These are phyloP conservation scores for Stigmatopora nigra DNA, from an alignment of 2,113 vertebrate species.

Conservation along the genomic window DNA sequence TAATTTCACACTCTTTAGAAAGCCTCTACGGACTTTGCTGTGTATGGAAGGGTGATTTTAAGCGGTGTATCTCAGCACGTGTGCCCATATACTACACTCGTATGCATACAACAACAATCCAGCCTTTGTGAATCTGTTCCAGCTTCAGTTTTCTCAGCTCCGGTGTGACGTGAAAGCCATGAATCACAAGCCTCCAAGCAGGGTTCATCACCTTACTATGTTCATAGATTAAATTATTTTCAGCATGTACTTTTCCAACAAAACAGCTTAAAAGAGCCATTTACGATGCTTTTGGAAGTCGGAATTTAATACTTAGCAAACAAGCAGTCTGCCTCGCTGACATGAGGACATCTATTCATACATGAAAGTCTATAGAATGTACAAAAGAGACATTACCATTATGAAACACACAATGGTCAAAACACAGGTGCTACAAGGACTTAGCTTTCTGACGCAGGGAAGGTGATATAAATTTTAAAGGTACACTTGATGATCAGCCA, in stretches of 20 bases:
- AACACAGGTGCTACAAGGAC: constrained; percentile 52
- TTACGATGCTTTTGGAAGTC: constrained; percentile 29
- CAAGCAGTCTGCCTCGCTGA: constrained; percentile 21
- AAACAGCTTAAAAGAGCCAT: constrained; percentile 28
- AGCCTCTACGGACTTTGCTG: background rate
- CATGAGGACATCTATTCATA: constrained; percentile 23
- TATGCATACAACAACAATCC: constrained; percentile 25
- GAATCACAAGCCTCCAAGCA: constrained; percentile 41
- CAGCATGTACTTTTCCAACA: constrained; percentile 29
- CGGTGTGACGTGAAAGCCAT: constrained; percentile 29
- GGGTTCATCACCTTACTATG: constrained; percentile 37
- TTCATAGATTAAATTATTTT: constrained; percentile 42
- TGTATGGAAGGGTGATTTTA: background rate
- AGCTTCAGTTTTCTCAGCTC: constrained; percentile 37
- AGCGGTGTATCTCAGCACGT: background rate
- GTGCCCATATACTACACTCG: background rate
- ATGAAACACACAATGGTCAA: constrained; percentile 37
- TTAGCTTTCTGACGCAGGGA: constrained; percentile 48
- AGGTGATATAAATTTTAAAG: constrained; percentile 41
- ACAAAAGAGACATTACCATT: constrained; percentile 20
- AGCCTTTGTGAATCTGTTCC: constrained; percentile 33
- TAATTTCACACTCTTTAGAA: background rate
- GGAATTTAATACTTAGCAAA: constrained; percentile 32
- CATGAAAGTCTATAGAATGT: constrained; percentile 10
- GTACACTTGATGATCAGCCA: constrained; percentile 42